phyloP scores from a whole-genome alignment of 1,140 invertebrate genomes.

The Agrypnia vestita region DNA sequence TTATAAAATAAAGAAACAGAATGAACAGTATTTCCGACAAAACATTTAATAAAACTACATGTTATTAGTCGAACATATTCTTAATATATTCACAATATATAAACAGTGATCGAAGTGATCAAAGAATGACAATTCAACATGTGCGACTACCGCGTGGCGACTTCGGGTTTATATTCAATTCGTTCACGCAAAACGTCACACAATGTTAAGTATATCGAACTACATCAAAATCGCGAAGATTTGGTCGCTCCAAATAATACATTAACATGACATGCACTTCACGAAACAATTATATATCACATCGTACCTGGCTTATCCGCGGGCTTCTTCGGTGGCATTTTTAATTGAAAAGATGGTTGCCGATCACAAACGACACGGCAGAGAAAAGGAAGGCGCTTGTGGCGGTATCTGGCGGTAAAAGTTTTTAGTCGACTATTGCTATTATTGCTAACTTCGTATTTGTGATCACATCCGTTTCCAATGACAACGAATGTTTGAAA shows the following conservation, averaged over 20 bases:
- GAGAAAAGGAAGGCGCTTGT: conserved; percentile 39
- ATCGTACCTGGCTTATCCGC: conserved; percentile 59
- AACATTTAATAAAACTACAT: not conserved
- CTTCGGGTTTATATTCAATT: conserved; percentile 23
- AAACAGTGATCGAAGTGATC: not conserved
- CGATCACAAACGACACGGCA: conserved; percentile 49
- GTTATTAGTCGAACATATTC: not conserved
- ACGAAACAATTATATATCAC: conserved; percentile 18
- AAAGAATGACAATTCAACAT: conserved; percentile 48
- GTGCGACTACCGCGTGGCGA: conserved; percentile 51
- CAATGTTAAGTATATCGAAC: conserved; percentile 11
- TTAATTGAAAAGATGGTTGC: conserved; percentile 58
- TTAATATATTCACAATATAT: not conserved
- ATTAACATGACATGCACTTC: conserved; percentile 16
- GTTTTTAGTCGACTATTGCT: not conserved
- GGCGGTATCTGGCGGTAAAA: conserved; percentile 39
- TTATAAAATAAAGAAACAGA: conserved; percentile 28
- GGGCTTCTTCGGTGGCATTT: conserved; percentile 60
- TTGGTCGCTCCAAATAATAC: not conserved
- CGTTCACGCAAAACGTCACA: conserved; percentile 41
- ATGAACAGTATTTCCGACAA: not conserved
- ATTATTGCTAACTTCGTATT: conserved; percentile 34
- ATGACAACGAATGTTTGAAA: conserved; percentile 54
- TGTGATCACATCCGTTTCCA: conserved; percentile 51
- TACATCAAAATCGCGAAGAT: not conserved